Base-by-base conservation (phyloP, 2,113 vertebrate genomes). In the Ceratotherium simum region DNA sequence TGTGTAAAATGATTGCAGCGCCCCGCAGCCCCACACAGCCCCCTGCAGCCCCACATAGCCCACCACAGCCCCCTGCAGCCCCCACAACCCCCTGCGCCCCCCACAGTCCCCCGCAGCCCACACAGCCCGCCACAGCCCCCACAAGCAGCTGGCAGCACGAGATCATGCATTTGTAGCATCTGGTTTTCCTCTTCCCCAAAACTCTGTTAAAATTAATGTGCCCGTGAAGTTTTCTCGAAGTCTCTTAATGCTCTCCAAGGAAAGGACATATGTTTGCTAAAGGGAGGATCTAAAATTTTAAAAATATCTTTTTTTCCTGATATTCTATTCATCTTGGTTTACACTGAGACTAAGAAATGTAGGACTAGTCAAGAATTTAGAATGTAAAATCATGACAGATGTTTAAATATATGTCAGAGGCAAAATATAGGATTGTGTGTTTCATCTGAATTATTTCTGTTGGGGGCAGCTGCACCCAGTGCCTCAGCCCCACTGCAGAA, bases 181-280 rank as follows among this genome's bases (percentile, higher is more conserved):
- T 14, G n/a, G 23, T 56, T 73, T 75, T 70, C 46, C n/a, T 91
- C 5, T 29, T 78, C 64, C 51, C n/a, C 3, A 5, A 17, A n/a
- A 33, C 13, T 54, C 29, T 36, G 8, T 51, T 81, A n/a, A 76
- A 60, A 51, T 78, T 72, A 20, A 73, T 25, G 33, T 85, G 58
- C 46, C 51, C 8, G 0, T 1, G 5, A 7, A 39, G 0, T 69
- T 39, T 92, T 56, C 85, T 81, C 1, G 1, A 33, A 76, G 20
- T 13, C 33, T 64, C 29, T 25, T 69, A 6, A 80, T 62, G 83
- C 64, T 84, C 6, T 89, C n/a, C 12, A 56, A 31, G 36, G n/a
- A 76, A 73, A 82, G 31, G 33, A 36, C 70, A 33, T 69, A 6
- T 67, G 36, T 86, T 86, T 92, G 69, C 64, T 65, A 90, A 87